A percentile compares a stretch with the other conserved stretches of the same genome.
These are phyloP conservation scores for Lagothrix lagotricha DNA, from an alignment of 2,797 vertebrate genomes.

Conservation along the genomic window DNA sequence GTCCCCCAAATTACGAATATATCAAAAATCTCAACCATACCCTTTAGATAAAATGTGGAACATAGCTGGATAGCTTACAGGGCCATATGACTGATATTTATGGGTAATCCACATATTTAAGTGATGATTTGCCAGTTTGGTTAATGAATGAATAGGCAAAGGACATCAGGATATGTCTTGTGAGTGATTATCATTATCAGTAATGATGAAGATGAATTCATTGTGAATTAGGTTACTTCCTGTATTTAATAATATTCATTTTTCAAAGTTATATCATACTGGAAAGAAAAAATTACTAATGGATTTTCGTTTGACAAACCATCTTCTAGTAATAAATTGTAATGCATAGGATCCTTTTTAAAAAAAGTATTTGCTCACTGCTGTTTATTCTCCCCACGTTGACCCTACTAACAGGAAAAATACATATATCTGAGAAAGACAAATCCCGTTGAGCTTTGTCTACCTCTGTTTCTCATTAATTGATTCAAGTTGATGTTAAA, in stretches of 20 bases:
- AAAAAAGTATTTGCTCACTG: slow-evolving; percentile 54
- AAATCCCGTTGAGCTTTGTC: slow-evolving; percentile 15
- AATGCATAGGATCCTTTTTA: slow-evolving; percentile 1
- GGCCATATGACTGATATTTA: not conserved
- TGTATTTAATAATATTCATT: slow-evolving; percentile 69
- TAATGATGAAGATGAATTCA: slow-evolving; percentile 66
- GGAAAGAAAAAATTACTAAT: slow-evolving; percentile 66
- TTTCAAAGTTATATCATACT: slow-evolving; percentile 67
- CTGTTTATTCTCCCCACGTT: slow-evolving; percentile 50
- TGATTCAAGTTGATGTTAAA: slow-evolving; percentile 53
- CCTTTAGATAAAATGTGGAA: slow-evolving; percentile 32
- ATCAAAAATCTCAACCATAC: slow-evolving; percentile 16
- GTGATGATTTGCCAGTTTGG: slow-evolving; percentile 47
- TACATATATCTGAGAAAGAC: not conserved
- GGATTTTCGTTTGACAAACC: slow-evolving; percentile 51
- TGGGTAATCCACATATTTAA: slow-evolving; percentile 30
- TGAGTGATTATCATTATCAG: slow-evolving; percentile 62
- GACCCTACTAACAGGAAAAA: slow-evolving; percentile 25
- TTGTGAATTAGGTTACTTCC: slow-evolving; percentile 67
- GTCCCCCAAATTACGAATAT: not conserved
- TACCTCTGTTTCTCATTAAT: slow-evolving; percentile 51
- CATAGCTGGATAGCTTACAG: not conserved
- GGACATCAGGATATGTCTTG: slow-evolving; percentile 51
- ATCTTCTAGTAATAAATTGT: slow-evolving; percentile 53
- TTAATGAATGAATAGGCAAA: slow-evolving; percentile 62